These are phyloP conservation scores for Nothocercus nigrocapillus DNA, from an alignment of 2,113 vertebrate genomes.

Conservation along the genomic window DNA sequence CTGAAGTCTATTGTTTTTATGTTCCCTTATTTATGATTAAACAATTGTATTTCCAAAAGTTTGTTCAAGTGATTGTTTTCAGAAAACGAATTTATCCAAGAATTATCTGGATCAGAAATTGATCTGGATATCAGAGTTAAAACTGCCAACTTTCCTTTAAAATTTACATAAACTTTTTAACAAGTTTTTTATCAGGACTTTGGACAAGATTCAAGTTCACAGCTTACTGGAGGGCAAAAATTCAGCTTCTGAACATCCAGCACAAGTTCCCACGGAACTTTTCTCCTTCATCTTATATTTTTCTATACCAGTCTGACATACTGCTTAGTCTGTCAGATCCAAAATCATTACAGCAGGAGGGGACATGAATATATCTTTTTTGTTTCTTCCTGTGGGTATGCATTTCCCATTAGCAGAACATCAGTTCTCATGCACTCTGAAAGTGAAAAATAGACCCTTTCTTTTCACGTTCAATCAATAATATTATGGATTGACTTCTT, in stretches of 20 bases:
- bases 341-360: background rate
- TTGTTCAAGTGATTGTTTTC: background rate
- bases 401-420: constrained; percentile 5
- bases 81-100: background rate
- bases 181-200: background rate
- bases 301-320: background rate
- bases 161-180: background rate
- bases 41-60: background rate
- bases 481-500: constrained; percentile 13
- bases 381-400: background rate
- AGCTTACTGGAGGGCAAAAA: background rate
- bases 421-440: background rate
- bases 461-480: constrained; percentile 37
- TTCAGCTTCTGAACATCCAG: background rate
- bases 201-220: background rate
- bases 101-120: background rate
- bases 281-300: background rate
- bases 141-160: background rate
- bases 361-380: background rate
- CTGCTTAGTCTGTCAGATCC: background rate
- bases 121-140: background rate
- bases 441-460: constrained; percentile 6
- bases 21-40: background rate
- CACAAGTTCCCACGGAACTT: background rate
- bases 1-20: background rate